Evolutionary conservation across 2,797 vertebrate species (phyloP), one percentile per base, ranked within the genome.

Genomic region (Sternarchorhynchus goeldii): DNA sequence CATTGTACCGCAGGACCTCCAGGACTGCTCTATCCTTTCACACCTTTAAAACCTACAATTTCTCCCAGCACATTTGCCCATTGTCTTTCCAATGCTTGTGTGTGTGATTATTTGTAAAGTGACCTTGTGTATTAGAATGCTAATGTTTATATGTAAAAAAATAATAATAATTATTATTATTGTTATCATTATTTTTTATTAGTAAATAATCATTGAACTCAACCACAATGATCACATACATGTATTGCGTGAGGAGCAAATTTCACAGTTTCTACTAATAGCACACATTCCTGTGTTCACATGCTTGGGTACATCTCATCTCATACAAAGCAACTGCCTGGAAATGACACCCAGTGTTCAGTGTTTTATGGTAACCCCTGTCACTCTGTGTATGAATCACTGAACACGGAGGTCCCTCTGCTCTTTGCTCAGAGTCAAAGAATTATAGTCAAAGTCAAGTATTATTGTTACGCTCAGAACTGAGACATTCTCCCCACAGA

Each of bases 271-370:
- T 50, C 55, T 21, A 36, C 34, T 29, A 36, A 16, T n/a, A 32
- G 68, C 7, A 12, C 68, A 70, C 7, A 2, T 25, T 69, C 66
- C 41, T 39, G n/a, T 16, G 21, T 56, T 34, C 29, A 56, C 29
- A 21, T 34, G 32, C 53, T 71, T 57, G 50, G 68, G 36, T 21
- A n/a, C 10, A 10, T 74, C 79, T 86, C 10, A 10, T 74, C 79
- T 86, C 77, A 85, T 10, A 8, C 58, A 69, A 79, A 79, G 67
- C 6, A 3, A 81, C 80, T 89, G 82, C 87, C 85, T 88, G 89
- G 89, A 93, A 90, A 84, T 89, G 85, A 90, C 87, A 80, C 83
- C 82, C 41, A 8, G 76, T 75, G 75, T 85, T 70, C 32, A 5
- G 76, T 71, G 36, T 12, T 78, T 70, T 68, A 58, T 69, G 77